Evolutionary conservation across 2,888 invertebrate species (phyloP).

Genomic region (Poecilus cupreus): DNA sequence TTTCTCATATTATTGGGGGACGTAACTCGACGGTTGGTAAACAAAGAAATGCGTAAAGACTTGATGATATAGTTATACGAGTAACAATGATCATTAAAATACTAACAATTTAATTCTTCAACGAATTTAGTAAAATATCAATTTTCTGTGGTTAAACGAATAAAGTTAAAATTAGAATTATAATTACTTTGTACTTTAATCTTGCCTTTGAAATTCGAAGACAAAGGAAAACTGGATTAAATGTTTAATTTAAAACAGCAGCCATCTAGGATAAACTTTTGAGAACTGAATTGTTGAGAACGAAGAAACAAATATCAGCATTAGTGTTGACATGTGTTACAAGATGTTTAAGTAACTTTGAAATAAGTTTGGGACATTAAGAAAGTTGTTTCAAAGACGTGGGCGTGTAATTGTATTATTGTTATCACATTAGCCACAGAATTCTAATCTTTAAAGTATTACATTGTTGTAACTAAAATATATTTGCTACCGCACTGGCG

Average conservation of each 20-base stretch:
- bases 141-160: not conserved
- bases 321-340: not conserved
- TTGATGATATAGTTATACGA: no score
- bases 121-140: not conserved
- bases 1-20: no score
- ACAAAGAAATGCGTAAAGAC: no score
- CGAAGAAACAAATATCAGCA: not conserved
- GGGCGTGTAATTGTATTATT: not conserved
- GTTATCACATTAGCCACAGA: not conserved
- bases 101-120: not conserved
- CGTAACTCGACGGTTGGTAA: no score
- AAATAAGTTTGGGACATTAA: conserved; percentile 4
- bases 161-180: conserved; percentile 23
- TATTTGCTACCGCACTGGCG: no score
- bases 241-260: not conserved
- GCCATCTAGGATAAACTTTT: not conserved
- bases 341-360: conserved; percentile 2
- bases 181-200: conserved; percentile 18
- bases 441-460: not conserved
- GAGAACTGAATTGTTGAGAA: not conserved
- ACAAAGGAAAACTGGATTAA: not conserved
- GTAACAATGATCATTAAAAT: not conserved
- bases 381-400: not conserved
- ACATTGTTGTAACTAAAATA: no score
- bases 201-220: conserved; percentile 4